Conservation (phyloP, 2,113 vertebrate genomes). For the Xenotilapia longispinis region DNA sequence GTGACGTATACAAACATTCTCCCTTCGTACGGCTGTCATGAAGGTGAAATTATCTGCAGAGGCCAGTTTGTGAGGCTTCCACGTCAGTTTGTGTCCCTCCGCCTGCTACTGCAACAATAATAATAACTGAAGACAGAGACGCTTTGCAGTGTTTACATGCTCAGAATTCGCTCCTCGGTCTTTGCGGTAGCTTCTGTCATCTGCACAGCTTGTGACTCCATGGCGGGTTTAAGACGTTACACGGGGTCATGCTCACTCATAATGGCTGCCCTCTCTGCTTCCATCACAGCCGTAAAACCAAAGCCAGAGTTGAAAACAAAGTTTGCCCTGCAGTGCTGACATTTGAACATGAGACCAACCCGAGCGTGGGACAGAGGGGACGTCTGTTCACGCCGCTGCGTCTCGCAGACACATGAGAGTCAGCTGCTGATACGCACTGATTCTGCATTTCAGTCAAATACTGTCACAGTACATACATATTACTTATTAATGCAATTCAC, state of each 20-base stretch:
- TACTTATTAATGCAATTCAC: neutral
- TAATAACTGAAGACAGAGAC: neutral
- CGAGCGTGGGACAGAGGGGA: neutral
- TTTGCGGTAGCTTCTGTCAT: neutral
- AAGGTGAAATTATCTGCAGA: neutral
- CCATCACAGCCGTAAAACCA: neutral
- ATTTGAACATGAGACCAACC: neutral
- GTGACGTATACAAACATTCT: neutral
- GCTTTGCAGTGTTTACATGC: neutral
- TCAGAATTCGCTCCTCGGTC: neutral
- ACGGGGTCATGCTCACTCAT: neutral
- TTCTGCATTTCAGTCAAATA: neutral
- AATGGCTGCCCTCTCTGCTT: neutral
- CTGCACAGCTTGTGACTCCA: neutral
- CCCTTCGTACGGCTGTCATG: neutral
- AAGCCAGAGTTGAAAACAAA: neutral
- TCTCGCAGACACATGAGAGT: neutral
- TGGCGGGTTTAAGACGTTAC: neutral
- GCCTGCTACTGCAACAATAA: rapidly evolving
- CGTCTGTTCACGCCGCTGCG: neutral
- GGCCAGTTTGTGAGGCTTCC: neutral
- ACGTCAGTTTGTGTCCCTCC: neutral
- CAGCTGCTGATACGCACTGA: neutral
- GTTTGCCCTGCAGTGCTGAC: neutral
- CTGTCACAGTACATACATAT: neutral